Evolutionary conservation across 2,797 vertebrate species (phyloP), one percentile per base, ranked within the genome.

Genomic region (Momotus momota): DNA sequence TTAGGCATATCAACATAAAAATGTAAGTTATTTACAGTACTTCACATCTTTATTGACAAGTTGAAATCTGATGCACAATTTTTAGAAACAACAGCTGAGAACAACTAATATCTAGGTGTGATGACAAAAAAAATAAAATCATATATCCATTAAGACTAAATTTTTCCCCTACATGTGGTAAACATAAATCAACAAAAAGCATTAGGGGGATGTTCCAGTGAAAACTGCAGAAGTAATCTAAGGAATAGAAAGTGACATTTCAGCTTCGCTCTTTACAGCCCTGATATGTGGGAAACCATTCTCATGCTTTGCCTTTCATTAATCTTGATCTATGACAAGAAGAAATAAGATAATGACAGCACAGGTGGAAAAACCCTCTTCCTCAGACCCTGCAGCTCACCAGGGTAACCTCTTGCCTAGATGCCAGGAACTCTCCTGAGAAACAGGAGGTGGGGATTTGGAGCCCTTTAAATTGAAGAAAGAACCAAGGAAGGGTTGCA

Each of bases 41-140:
- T 80, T 94, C 86, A 72, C 15, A 64, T 70, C 72, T 73, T 93
- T 45, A 73, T 75, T 81, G 73, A 51, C 72, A 91, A 86, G 64
- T 8, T 87, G 79, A 93, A 93, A 88, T 69, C 49, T 65, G 85
- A 92, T 41, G 26, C 18, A 48, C 22, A 23, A 46, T 90, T 94
- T 92, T 87, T 54, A 62, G 31, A 77, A 91, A 90, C 21, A 87
- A 78, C 65, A 90, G 70, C 58, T 66, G 58, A 78, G 73, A 88
- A 90, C 14, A 88, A 27, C 55, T 49, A 94, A 58, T 74, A 85
- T 29, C 31, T 66, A 90, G 33, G 67, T 84, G 7, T 5, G 21
- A 57, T 60, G n/a, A n/a, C 4, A 67, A 82, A 92, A n/a, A 80
- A 46, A 62, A 45, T 51, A 57, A 70, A 13, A 4, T 14, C 35